phyloP scores from a whole-genome alignment of 2,113 vertebrate genomes.

The Chionodraco myersi region DNA sequence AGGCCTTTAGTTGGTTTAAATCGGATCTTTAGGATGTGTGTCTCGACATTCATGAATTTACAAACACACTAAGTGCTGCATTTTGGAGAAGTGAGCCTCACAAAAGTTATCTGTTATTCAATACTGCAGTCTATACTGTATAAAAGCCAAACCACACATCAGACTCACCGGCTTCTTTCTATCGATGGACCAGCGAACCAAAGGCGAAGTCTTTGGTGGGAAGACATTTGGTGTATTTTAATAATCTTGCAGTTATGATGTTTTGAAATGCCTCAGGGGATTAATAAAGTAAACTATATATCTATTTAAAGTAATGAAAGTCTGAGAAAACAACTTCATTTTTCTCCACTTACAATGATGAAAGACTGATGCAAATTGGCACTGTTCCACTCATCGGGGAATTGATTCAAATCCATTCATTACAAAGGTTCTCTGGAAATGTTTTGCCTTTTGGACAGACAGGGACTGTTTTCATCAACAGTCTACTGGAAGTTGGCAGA shows the following conservation, averaged over 20 bases:
- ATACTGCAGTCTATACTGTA: neutral
- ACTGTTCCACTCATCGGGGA: conserved; percentile 1
- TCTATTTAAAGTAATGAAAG: no score
- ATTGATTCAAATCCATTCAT: conserved; percentile 6
- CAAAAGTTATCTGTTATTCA: conserved; percentile 38
- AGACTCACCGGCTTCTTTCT: conserved; percentile 10
- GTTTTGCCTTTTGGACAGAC: neutral
- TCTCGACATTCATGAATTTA: conserved; percentile 47
- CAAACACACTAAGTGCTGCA: conserved; percentile 11
- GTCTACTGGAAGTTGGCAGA: conserved; percentile 1
- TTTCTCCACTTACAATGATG: neutral
- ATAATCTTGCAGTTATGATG: no score
- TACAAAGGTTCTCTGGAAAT: conserved; percentile 9
- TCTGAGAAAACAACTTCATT: neutral
- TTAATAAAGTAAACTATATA: no score
- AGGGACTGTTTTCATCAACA: conserved; percentile 2
- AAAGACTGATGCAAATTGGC: neutral
- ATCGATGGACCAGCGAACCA: neutral
- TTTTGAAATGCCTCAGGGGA: no score
- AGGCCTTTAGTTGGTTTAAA: neutral
- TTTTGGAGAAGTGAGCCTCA: conserved; percentile 26
- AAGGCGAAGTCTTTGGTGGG: neutral
- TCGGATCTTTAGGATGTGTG: conserved; percentile 36
- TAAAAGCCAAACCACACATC: conserved; percentile 26
- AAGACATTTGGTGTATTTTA: neutral